Percentiles rank a stretch among this genome's conserved stretches.
Conservation (phyloP, 1,140 invertebrate species). For the Brachionus asplanchnoidis region DNA sequence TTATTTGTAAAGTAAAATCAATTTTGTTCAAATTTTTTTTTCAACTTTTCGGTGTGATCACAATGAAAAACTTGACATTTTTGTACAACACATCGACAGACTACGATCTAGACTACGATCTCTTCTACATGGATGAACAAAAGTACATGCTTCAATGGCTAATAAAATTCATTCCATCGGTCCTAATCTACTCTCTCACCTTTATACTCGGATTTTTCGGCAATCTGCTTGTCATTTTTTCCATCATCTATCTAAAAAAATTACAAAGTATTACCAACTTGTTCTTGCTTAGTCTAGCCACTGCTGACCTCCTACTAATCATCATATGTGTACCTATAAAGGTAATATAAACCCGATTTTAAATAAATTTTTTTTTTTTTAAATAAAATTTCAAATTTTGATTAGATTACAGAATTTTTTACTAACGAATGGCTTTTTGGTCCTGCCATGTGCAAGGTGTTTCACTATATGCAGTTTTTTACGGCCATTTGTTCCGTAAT, state of each 20-base stretch:
- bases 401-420: conserved; percentile 69
- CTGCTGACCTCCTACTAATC: conserved; percentile 68
- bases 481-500: conserved; percentile 71
- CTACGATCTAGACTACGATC: background rate
- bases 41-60: background rate
- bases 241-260: conserved; percentile 33
- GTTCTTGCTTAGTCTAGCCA: conserved; percentile 61
- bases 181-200: background rate
- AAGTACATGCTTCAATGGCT: background rate
- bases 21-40: background rate
- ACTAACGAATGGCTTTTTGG: conserved; percentile 72
- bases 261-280: conserved; percentile 39
- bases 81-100: background rate
- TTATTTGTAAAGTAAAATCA: background rate
- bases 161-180: conserved; percentile 12
- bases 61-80: background rate
- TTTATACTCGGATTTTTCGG: conserved; percentile 34
- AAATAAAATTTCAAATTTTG: conserved; percentile 40
- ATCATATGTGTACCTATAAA: conserved; percentile 71
- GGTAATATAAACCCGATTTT: conserved; percentile 56
- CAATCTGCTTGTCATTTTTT: conserved; percentile 32
- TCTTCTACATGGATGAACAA: background rate
- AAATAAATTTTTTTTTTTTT: background rate
- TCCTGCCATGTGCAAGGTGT: conserved; percentile 66
- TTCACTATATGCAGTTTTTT: conserved; percentile 72